These are phyloP conservation scores for Macrosoma leucophasiata DNA, from an alignment of 2,888 invertebrate genomes.

Conservation along the genomic window DNA sequence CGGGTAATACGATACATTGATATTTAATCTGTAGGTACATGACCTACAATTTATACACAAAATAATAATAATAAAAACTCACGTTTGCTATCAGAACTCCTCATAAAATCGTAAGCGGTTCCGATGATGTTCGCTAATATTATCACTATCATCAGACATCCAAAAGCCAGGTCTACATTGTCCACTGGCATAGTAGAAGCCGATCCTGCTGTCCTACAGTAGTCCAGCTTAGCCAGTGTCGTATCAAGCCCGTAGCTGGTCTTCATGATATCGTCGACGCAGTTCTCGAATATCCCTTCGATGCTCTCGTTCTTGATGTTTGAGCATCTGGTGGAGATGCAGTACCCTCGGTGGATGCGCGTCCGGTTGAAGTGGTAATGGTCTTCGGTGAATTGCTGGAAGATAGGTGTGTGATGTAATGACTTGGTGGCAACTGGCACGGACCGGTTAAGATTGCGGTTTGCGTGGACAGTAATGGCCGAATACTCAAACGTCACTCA, in stretches of 20 bases:
- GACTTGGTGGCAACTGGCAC: too few relatives aligned
- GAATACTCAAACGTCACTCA: too few relatives aligned
- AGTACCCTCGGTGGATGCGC: conserved; percentile 30
- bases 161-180: conserved; percentile 22
- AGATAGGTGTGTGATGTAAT: too few relatives aligned
- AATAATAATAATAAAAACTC: conserved; percentile 15
- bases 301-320: conserved; percentile 16
- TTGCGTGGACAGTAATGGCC: too few relatives aligned
- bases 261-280: conserved; percentile 26
- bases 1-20: too few relatives aligned
- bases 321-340: conserved; percentile 26
- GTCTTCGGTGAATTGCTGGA: conserved; percentile 24
- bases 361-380: conserved; percentile 30
- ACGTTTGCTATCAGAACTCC: conserved; percentile 26
- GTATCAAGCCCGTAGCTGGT: conserved; percentile 21
- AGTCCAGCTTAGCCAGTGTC: conserved; percentile 21
- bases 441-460: too few relatives aligned
- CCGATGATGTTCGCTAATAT: conserved; percentile 24
- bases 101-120: conserved; percentile 24
- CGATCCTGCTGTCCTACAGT: conserved; percentile 22
- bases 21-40: too few relatives aligned
- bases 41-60: too few relatives aligned
- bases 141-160: conserved; percentile 17
- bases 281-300: conserved; percentile 22
- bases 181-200: conserved; percentile 18